Percentiles rank a stretch among this genome's conserved stretches.
These are phyloP conservation scores for Semaprochilodus insignis DNA, from an alignment of 2,797 vertebrate species.

Conservation along the genomic window DNA sequence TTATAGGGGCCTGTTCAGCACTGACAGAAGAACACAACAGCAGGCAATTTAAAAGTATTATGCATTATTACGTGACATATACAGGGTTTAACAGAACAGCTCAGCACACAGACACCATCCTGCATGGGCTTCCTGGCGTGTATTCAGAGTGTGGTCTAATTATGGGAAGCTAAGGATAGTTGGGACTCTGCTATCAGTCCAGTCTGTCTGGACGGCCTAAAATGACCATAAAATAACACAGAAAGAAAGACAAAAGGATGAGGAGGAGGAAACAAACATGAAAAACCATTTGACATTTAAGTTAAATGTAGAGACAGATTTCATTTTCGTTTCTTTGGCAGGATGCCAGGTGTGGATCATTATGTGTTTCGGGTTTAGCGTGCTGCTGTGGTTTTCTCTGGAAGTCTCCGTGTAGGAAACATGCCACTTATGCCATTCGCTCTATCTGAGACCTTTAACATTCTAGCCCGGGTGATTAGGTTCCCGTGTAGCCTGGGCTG, in stretches of 20 bases:
- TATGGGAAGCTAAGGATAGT: constrained; percentile 36
- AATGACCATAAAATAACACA: not conserved
- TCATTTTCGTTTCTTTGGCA: not conserved
- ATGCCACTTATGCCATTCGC: not conserved
- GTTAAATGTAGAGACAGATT: not conserved
- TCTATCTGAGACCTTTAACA: not conserved
- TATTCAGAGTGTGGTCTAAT: constrained; percentile 23
- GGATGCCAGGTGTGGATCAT: not conserved
- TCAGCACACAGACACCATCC: not conserved
- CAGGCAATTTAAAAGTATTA: not conserved
- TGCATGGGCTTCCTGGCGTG: not conserved
- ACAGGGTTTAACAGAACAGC: not conserved
- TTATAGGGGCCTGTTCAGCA: too few species aligned
- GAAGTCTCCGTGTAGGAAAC: constrained; percentile 17
- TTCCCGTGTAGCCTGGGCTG: not conserved
- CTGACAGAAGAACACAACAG: not conserved
- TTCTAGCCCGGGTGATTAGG: not conserved
- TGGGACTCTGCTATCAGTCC: constrained; percentile 35
- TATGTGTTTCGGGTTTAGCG: not conserved
- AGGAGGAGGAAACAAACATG: not conserved
- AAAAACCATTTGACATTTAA: not conserved
- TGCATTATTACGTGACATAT: too few species aligned
- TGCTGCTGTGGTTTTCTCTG: constrained; percentile 5
- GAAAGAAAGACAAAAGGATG: not conserved
- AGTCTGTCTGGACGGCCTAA: constrained; percentile 26